A percentile compares a stretch with the other conserved stretches of the same genome.
Conservation (phyloP, 1,140 invertebrate species). For the Lerema accius region DNA sequence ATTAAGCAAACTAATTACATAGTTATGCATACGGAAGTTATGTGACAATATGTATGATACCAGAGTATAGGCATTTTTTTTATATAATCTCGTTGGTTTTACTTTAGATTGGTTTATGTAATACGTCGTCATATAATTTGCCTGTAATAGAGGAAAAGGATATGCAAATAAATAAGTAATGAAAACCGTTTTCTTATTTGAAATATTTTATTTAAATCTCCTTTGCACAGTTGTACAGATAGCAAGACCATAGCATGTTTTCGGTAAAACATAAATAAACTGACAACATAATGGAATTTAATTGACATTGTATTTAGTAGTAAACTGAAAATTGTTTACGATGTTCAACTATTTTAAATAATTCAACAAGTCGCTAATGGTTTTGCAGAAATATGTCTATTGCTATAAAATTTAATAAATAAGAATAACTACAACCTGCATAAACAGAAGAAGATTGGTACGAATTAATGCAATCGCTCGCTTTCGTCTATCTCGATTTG, state of each 20-base stretch:
- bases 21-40: too few relatives aligned
- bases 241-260: conserved; percentile 64
- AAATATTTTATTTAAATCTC: conserved; percentile 78
- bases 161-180: too few relatives aligned
- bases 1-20: too few relatives aligned
- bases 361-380: conserved; percentile 55
- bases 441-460: conserved; percentile 71
- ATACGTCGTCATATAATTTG: too few relatives aligned
- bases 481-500: conserved; percentile 41
- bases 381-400: conserved; percentile 68
- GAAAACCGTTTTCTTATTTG: too few relatives aligned
- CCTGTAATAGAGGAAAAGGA: too few relatives aligned
- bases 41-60: too few relatives aligned
- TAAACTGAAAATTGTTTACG: conserved; percentile 44
- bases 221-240: conserved; percentile 71
- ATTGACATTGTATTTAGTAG: conserved; percentile 53
- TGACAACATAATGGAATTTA: conserved; percentile 58
- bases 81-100: too few relatives aligned
- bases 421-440: conserved; percentile 76
- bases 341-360: conserved; percentile 51
- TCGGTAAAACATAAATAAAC: conserved; percentile 65
- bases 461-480: conserved; percentile 73
- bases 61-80: too few relatives aligned
- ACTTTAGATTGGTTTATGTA: too few relatives aligned
- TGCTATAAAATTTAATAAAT: conserved; percentile 80